phyloP scores from a whole-genome alignment of 92 coral and sea anemone genomes.

The Heteractis magnifica region DNA sequence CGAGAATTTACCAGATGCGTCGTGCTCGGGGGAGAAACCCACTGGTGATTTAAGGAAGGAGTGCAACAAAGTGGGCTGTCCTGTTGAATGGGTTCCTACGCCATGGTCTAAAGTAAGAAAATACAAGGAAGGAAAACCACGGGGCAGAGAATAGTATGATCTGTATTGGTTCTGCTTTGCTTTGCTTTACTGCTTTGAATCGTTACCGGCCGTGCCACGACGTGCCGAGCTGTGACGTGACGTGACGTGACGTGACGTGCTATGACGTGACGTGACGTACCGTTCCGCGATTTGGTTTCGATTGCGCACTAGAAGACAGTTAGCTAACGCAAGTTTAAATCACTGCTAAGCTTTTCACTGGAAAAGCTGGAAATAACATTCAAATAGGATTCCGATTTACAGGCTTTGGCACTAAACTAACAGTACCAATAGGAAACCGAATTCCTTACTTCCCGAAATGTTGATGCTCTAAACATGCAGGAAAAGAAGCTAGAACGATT shows the following conservation, averaged over 20 bases:
- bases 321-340: too few relatives aligned
- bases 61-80: conserved; percentile 51
- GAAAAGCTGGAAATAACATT: too few relatives aligned
- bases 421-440: too few relatives aligned
- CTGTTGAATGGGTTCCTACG: conserved; percentile 52
- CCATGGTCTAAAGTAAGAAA: conserved; percentile 59
- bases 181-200: background rate
- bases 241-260: background rate
- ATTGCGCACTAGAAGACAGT: too few relatives aligned
- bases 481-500: too few relatives aligned
- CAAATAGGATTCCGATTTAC: too few relatives aligned
- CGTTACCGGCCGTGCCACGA: background rate
- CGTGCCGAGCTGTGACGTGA: background rate
- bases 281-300: background rate
- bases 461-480: too few relatives aligned
- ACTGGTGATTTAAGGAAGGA: conserved; percentile 16
- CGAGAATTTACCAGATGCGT: conserved; percentile 9
- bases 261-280: background rate
- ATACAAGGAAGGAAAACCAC: too few relatives aligned
- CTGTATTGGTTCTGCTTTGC: background rate
- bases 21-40: conserved; percentile 40
- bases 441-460: too few relatives aligned
- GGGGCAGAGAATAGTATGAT: too few relatives aligned
- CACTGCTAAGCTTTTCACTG: too few relatives aligned
- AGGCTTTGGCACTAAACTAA: too few relatives aligned